These are phyloP conservation scores for Rousettus madagascariensis DNA, from an alignment of 2,797 vertebrate genomes.

Conservation along the genomic window DNA sequence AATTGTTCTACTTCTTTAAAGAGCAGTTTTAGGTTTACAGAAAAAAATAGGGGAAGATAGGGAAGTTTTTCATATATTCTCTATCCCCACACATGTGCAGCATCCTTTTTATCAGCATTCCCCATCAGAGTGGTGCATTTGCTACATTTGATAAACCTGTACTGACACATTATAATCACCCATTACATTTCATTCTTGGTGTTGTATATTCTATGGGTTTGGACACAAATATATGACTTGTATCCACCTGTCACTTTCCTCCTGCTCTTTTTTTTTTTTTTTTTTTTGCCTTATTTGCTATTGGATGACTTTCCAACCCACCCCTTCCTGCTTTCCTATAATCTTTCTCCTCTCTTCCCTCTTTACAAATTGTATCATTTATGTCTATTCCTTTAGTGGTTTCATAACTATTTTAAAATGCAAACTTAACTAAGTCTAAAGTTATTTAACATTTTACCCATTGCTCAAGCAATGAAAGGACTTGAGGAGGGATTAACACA, in stretches of 20 bases:
- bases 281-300: background rate
- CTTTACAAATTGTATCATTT: background rate
- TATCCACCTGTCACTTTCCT: background rate
- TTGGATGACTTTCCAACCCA: background rate
- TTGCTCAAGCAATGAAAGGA: background rate
- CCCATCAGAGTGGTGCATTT: background rate
- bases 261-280: background rate
- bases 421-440: background rate
- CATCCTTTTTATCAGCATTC: background rate
- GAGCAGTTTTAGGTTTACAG: background rate
- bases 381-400: background rate
- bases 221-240: background rate
- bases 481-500: background rate
- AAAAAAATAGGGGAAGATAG: background rate
- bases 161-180: background rate
- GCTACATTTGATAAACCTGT: background rate
- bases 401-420: background rate
- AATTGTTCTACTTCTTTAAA: background rate
- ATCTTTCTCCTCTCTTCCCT: background rate
- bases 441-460: background rate
- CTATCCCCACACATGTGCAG: background rate
- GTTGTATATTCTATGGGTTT: background rate
- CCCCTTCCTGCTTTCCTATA: background rate
- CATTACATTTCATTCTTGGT: background rate
- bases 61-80: background rate